Conservation (phyloP, 2,797 vertebrate species). For the Pseudomugil gertrudae region DNA sequence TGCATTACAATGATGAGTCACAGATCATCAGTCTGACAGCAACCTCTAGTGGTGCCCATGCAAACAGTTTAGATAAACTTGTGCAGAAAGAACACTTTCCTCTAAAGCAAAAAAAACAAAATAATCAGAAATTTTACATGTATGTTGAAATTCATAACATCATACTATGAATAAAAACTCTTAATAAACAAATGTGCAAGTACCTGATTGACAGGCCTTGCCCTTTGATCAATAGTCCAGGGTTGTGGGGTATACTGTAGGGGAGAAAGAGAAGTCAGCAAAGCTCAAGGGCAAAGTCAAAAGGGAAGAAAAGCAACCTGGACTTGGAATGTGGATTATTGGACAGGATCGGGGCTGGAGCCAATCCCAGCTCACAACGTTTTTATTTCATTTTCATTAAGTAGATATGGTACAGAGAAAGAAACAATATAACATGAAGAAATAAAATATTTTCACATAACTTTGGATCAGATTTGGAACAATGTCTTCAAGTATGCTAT, state of each 20-base stretch:
- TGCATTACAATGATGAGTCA: neutral
- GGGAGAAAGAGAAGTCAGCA: constrained; percentile 23
- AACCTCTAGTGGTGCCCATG: constrained; percentile 64
- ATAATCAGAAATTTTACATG: neutral
- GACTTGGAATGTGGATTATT: neutral
- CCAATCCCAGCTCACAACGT: too few relatives aligned
- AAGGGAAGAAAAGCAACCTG: constrained; percentile 21
- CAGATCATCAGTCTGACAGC: constrained; percentile 14
- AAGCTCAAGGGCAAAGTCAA: constrained; percentile 36
- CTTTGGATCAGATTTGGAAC: too few relatives aligned
- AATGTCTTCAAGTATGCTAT: too few relatives aligned
- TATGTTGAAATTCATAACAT: too few relatives aligned
- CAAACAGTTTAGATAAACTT: constrained; percentile 4
- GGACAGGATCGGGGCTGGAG: too few relatives aligned
- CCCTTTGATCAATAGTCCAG: constrained; percentile 77
- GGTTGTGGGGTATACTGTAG: constrained; percentile 71
- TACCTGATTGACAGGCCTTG: constrained; percentile 78
- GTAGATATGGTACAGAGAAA: too few relatives aligned
- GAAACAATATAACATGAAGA: too few relatives aligned
- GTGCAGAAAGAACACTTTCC: neutral
- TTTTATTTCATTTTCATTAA: too few relatives aligned
- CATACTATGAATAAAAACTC: too few relatives aligned
- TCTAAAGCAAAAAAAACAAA: neutral
- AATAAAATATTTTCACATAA: too few relatives aligned
- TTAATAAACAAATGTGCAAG: constrained; percentile 23